A percentile compares a stretch with the other conserved stretches of the same genome.
Conservation (phyloP, 2,888 invertebrate species). For the Mactromeris polynyma region DNA sequence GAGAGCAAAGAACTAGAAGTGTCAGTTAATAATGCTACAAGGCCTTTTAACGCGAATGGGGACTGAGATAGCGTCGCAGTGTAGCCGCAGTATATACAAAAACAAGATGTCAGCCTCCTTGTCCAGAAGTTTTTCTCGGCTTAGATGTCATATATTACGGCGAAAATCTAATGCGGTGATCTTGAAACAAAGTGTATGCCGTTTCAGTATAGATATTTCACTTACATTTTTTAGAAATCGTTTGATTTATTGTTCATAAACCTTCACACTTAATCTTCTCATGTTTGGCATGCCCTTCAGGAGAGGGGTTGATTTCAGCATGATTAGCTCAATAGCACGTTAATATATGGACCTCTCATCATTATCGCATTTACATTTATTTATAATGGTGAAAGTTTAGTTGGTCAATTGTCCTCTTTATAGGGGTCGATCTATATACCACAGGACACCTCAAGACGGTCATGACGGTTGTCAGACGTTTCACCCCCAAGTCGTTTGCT, state of each 20-base stretch:
- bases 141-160: slow-evolving; percentile 32
- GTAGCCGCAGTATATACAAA: slow-evolving; percentile 17
- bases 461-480: no score
- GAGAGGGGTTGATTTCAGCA: background rate
- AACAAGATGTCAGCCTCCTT: slow-evolving; percentile 73
- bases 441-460: no score
- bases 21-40: no score
- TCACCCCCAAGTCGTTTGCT: no score
- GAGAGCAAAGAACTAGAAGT: no score
- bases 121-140: slow-evolving; percentile 28
- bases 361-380: no score
- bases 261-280: no score
- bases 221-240: background rate
- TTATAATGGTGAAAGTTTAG: no score
- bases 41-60: background rate
- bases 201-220: background rate
- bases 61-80: background rate
- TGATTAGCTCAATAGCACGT: no score
- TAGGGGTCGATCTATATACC: no score
- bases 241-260: background rate
- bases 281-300: background rate
- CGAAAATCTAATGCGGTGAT: background rate
- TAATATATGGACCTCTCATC: no score
- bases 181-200: background rate
- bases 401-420: no score